These are phyloP conservation scores for Zootoca vivipara DNA, from an alignment of 2,113 vertebrate genomes.

Conservation along the genomic window DNA sequence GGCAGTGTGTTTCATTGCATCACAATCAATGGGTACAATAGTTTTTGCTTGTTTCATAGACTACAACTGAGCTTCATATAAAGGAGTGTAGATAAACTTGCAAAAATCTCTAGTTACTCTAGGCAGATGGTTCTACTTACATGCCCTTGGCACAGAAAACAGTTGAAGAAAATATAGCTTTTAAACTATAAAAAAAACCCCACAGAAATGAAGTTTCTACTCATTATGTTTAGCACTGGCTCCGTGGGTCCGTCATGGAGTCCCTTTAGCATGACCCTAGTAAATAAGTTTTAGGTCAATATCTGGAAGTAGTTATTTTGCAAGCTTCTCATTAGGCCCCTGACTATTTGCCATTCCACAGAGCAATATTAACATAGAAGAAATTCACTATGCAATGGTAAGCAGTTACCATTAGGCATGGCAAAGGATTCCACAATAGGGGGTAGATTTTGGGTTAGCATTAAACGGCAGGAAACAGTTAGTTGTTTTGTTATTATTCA, in stretches of 20 bases:
- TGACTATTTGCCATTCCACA: not conserved
- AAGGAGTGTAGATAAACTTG: not conserved
- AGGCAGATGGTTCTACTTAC: not conserved
- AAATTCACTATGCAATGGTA: not conserved
- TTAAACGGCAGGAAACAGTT: not conserved
- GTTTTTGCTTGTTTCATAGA: not conserved
- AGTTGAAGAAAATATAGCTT: slow-evolving; percentile 6
- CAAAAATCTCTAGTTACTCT: not conserved
- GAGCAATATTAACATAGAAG: not conserved
- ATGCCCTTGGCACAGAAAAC: not conserved
- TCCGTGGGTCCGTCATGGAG: not conserved
- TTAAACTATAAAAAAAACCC: not conserved
- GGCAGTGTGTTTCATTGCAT: not conserved
- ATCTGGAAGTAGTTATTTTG: not conserved
- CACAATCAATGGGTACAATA: not conserved
- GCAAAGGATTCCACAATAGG: not conserved
- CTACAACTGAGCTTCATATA: not conserved
- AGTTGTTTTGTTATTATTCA: not conserved
- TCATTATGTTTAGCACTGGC: not conserved
- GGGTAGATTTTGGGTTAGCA: not conserved
- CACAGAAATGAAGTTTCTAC: not conserved
- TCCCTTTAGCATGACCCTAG: not conserved
- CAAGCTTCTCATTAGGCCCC: not conserved
- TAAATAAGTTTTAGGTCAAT: not conserved
- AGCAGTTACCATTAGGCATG: not conserved